phyloP scores from a whole-genome alignment of 2,888 invertebrate species.

The Elysia crispata region DNA sequence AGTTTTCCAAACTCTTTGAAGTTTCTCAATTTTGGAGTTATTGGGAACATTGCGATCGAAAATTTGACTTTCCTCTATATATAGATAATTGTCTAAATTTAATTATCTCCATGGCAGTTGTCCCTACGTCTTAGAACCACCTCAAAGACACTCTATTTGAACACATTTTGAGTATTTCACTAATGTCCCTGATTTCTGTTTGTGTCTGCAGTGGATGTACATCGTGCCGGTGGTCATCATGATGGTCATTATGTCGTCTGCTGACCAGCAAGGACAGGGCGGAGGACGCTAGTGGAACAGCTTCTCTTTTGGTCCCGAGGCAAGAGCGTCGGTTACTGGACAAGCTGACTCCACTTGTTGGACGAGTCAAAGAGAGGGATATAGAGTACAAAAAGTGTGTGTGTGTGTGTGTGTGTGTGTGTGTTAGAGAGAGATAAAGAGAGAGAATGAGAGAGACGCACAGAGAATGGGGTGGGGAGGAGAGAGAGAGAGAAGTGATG shows the following conservation, averaged over 20 bases:
- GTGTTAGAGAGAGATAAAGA: not conserved
- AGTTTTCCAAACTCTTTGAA: too few relatives aligned
- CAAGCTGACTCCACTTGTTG: not conserved
- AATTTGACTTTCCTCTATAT: too few relatives aligned
- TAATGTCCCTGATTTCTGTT: constrained; percentile 48
- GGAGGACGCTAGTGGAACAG: constrained; percentile 54
- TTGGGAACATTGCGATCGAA: too few relatives aligned
- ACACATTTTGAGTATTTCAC: not conserved
- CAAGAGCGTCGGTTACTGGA: too few relatives aligned
- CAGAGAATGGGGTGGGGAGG: not conserved
- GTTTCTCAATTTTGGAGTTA: too few relatives aligned
- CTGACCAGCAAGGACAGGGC: constrained; percentile 64
- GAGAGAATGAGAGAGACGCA: not conserved
- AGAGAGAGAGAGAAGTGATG: too few relatives aligned
- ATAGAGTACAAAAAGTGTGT: not conserved
- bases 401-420: not conserved
- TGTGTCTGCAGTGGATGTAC: constrained; percentile 96
- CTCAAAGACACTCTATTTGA: too few relatives aligned
- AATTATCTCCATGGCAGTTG: too few relatives aligned
- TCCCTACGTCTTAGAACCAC: too few relatives aligned
- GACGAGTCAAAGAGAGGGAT: too few relatives aligned
- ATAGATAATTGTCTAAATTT: too few relatives aligned
- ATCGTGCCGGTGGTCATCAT: constrained; percentile 95
- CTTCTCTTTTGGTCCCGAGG: not conserved
- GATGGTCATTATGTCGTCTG: constrained; percentile 88